Evolutionary conservation across 2,113 vertebrate species (phyloP).

Genomic region (Neolamprologus brichardi): DNA sequence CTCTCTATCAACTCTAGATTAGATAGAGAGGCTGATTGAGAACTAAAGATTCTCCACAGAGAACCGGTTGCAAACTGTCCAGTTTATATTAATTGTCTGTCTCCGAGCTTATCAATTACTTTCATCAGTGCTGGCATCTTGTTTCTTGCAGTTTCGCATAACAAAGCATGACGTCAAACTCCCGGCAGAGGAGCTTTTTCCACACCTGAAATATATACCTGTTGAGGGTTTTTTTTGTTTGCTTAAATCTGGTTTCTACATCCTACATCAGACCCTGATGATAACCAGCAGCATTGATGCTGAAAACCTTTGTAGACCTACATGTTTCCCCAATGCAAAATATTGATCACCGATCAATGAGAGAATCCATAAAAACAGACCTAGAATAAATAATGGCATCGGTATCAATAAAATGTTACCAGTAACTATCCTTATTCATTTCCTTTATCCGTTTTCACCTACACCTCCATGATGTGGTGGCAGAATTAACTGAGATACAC

Average conservation of each 20-base stretch:
- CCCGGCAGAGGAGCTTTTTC: background rate
- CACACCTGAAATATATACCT: background rate
- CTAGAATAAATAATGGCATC: background rate
- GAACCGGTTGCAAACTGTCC: background rate
- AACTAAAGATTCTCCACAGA: background rate
- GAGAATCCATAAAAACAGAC: background rate
- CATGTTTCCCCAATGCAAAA: background rate
- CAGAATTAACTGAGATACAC: background rate
- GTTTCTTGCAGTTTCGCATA: background rate
- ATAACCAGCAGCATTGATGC: background rate
- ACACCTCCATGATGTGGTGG: background rate
- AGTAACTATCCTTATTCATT: background rate
- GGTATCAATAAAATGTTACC: background rate
- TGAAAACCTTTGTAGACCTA: background rate
- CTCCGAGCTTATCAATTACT: background rate
- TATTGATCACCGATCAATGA: background rate
- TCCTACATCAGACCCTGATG: background rate
- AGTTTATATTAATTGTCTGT: background rate
- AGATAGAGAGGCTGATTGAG: background rate
- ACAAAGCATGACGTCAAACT: background rate
- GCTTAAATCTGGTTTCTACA: background rate
- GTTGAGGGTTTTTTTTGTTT: fast-evolving
- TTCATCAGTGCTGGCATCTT: background rate
- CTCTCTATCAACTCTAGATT: background rate
- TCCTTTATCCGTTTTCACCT: background rate